Conservation (phyloP, 2,888 invertebrate species). For the Drosophila trichaetosa region DNA sequence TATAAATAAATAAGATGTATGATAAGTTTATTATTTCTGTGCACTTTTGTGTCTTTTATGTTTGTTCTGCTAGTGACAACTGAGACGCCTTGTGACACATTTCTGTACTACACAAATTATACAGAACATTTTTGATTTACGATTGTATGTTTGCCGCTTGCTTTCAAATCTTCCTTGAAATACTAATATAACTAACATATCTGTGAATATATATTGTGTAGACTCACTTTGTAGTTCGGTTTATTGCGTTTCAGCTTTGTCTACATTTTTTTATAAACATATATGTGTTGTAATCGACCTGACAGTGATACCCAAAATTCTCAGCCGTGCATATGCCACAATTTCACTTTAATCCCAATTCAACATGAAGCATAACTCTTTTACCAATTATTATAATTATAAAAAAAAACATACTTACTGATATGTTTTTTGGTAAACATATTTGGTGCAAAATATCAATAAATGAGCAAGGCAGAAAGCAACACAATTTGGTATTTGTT, state of each 20-base stretch:
- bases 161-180: constrained; percentile 40
- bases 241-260: neutral
- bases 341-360: neutral
- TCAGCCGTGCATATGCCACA: neutral
- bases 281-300: constrained; percentile 21
- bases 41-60: constrained; percentile 9
- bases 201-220: constrained; percentile 1
- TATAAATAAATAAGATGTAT: constrained; percentile 46
- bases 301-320: neutral
- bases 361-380: neutral
- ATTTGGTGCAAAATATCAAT: neutral
- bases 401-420: neutral
- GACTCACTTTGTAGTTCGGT: neutral
- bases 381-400: neutral
- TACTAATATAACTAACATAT: neutral
- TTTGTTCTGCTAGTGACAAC: constrained; percentile 19
- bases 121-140: constrained; percentile 29
- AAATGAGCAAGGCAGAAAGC: neutral
- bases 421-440: neutral
- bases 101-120: constrained; percentile 17
- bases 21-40: constrained; percentile 20
- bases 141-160: constrained; percentile 38
- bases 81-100: constrained; percentile 12
- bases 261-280: constrained; percentile 4
- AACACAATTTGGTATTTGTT: neutral